Base-by-base conservation (phyloP, 2,888 invertebrate genomes). In the Ophion ellenae region DNA sequence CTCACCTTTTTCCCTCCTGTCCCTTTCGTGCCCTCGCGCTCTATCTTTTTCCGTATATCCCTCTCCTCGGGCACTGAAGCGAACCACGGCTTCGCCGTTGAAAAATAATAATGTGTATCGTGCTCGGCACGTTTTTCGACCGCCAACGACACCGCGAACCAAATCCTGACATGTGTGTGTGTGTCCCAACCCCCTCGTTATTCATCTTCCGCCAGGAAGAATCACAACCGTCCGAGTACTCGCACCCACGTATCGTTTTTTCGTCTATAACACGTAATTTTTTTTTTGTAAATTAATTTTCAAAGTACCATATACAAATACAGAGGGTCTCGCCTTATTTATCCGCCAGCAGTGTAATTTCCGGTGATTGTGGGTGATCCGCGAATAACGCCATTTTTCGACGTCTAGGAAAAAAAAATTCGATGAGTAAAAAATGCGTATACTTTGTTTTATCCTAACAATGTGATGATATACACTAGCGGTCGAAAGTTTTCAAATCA, bases 191-290 rank as follows among this genome's bases (percentile, higher is more conserved):
- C 77, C 91, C 91, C 91, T 91, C 91, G 93, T 93, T 93, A 93
- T 93, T 93, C 93, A 93, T 93, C 92, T 93, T 92, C 92, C 92
- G 92, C 91, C 92, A 92, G 84, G 91, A 93, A 93, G 92, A 93
- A 93, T 93, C 91, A 91, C 92, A 78, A 83, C 78, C 82, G 40
- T 70, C 83, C 77, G 81, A 86, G 83, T 75, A 47, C 73, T 83
- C 70, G 64, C 77, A 69, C 69, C 80, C 67, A 74, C 57, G 81
- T 77, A 67, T 67, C n/a, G 57, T 32, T 53, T 61, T 77, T 82
- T 28, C 24, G 76, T 36, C 53, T 71, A 36, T 76, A n/a, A 63
- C 28, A 59, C 61, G n/a, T 36, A 24, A 32, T 32, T 32, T 36
- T 71, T 63, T 75, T 75, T 84, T 70, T 66, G 7, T 40, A 9